phyloP scores from a whole-genome alignment of 2,888 invertebrate genomes.

The Diadegma fenestrale region DNA sequence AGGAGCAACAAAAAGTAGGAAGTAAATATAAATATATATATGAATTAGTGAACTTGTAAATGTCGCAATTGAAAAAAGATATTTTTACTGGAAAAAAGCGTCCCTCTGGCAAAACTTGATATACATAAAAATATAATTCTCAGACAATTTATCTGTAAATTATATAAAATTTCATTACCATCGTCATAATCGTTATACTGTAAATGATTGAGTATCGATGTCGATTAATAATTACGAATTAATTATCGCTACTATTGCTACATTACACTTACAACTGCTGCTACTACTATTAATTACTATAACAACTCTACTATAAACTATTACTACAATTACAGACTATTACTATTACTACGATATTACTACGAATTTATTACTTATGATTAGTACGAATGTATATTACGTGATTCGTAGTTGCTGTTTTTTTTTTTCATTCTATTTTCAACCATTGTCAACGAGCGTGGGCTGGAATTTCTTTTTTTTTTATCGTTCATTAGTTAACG shows the following conservation, averaged over 20 bases:
- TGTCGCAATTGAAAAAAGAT: constrained; percentile 67
- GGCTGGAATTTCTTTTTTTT: constrained; percentile 38
- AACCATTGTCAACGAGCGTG: constrained; percentile 51
- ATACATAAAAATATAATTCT: constrained; percentile 39
- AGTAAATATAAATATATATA: constrained; percentile 48
- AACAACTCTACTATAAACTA: constrained; percentile 59
- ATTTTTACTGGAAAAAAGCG: constrained; percentile 68
- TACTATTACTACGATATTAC: constrained; percentile 52
- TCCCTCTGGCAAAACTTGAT: constrained; percentile 47
- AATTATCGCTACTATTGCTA: constrained; percentile 66
- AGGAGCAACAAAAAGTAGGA: constrained; percentile 39
- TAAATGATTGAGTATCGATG: constrained; percentile 66
- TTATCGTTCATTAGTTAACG: constrained; percentile 38
- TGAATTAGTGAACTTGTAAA: constrained; percentile 66
- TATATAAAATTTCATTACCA: constrained; percentile 60
- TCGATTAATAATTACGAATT: constrained; percentile 61
- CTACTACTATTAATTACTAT: constrained; percentile 60
- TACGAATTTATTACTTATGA: constrained; percentile 61
- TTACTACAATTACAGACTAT: constrained; percentile 63
- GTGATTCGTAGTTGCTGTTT: constrained; percentile 47
- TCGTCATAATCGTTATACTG: constrained; percentile 63
- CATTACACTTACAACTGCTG: constrained; percentile 61
- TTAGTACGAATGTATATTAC: constrained; percentile 54
- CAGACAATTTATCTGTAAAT: constrained; percentile 58
- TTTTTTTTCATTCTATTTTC: neutral